Percentiles rank a stretch among this genome's conserved stretches.
Evolutionary conservation across 1,140 invertebrate genomes (phyloP).

Genomic region (Cydia amplana): DNA sequence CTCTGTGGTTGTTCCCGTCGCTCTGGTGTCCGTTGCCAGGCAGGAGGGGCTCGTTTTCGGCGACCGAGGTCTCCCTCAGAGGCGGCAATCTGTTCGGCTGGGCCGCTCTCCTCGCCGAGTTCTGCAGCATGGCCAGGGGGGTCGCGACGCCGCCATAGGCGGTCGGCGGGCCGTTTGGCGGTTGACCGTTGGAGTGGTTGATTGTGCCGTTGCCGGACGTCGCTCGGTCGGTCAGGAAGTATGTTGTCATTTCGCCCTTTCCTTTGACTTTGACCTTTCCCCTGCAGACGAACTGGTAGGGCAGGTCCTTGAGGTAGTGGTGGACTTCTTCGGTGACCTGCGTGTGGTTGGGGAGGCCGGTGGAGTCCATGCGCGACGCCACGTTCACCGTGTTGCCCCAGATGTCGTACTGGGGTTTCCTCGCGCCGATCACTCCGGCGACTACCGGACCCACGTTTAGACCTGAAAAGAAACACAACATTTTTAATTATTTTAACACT

Average conservation of each 20-base stretch:
- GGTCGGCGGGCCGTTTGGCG: conserved; percentile 65
- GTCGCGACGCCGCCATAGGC: conserved; percentile 86
- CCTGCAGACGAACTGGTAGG: conserved; percentile 89
- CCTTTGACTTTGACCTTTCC: conserved; percentile 95
- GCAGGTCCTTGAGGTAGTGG: conserved; percentile 84
- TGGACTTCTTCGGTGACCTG: conserved; percentile 93
- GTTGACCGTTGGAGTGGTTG: conserved; percentile 51
- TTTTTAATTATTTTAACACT: not conserved
- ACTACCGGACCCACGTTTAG: conserved; percentile 96
- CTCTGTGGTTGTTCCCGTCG: conserved; percentile 78
- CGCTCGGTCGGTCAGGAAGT: conserved; percentile 88
- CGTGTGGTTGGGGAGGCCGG: conserved; percentile 90
- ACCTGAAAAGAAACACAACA: conserved; percentile 77
- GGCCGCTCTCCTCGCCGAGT: conserved; percentile 72
- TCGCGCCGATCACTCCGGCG: conserved; percentile 95
- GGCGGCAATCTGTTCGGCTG: conserved; percentile 70
- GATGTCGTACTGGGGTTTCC: conserved; percentile 97
- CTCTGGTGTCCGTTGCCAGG: conserved; percentile 79
- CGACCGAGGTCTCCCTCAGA: conserved; percentile 73
- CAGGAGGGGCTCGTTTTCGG: conserved; percentile 85
- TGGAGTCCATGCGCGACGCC: conserved; percentile 93
- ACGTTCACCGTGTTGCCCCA: conserved; percentile 98
- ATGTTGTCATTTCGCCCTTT: conserved; percentile 96
- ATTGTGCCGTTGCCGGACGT: conserved; percentile 51
- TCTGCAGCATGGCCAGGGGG: conserved; percentile 83